Evolutionary conservation across 2,888 invertebrate genomes (phyloP), one percentile per base, ranked within the genome.

Genomic region (Chrysomela aeneicollis): DNA sequence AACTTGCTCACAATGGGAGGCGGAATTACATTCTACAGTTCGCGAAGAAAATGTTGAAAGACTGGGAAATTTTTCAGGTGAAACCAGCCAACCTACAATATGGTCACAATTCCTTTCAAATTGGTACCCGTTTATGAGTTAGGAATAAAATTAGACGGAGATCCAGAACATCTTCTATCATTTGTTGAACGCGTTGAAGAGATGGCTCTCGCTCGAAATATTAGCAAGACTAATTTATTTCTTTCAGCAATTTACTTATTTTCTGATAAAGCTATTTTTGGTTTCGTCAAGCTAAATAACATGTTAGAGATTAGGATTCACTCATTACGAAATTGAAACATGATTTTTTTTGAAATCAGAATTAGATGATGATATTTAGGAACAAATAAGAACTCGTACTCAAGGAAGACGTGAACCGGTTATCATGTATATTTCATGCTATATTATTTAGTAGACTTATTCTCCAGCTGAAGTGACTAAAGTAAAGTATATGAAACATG

Each of bases 81-180:
- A 6, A 8, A 30, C 17, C 15, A 52, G 30, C 22, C 1, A 8
- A 9, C 9, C 32, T 5, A 8, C 52, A 22, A 15, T 15, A 15
- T 42, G n/a, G 12, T 42, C 4, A 26, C 17, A 30, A 22, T 52
- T 15, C 30, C 52, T n/a, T 26, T 52, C 22, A 59, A 55, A 35
- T 26, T 15, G 8, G 21, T 61, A 17, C 54, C 54, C 10, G 61
- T 54, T 1, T 61, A 61, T 49, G 49, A 54, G 26, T 35, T 61
- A 32, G 55, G 49, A 15, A n/a, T 61, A 26, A 54, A 61, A 61
- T 61, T 61, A 47, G 46, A 61, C 15, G 37, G 61, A 12, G 61
- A 55, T 2, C 50, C 61, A 5, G 49, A 61, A 32, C 18, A 49
- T 42, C 61, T 61, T 21, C 55, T 61, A 18, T 55, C 61, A 10